A percentile compares a stretch with the other conserved stretches of the same genome.
These are phyloP conservation scores for Pseudeuparius sepicola DNA, from an alignment of 2,888 invertebrate genomes.

Conservation along the genomic window DNA sequence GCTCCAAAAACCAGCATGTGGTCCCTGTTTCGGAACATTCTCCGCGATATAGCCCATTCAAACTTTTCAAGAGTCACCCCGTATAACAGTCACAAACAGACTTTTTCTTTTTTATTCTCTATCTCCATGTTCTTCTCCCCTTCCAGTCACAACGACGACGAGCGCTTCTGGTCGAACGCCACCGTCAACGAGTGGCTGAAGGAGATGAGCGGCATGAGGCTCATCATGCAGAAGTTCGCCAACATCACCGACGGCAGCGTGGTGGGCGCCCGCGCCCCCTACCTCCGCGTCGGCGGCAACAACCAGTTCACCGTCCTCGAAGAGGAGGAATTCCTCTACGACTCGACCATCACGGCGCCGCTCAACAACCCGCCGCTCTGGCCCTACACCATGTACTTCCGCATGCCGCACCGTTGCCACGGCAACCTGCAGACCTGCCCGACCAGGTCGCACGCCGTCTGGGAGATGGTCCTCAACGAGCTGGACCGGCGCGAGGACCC, in stretches of 20 bases:
- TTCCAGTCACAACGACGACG: conserved; percentile 78
- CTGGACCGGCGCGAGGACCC: conserved; percentile 87
- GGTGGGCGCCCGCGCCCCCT: conserved; percentile 84
- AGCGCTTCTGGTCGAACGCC: conserved; percentile 88
- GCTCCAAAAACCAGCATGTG: no score
- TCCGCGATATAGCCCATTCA: no score
- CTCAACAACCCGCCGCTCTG: conserved; percentile 86
- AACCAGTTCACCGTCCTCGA: conserved; percentile 98
- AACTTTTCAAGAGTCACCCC: no score
- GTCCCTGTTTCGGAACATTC: no score
- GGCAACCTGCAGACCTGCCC: conserved; percentile 87
- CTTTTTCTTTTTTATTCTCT: no score
- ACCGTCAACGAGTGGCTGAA: conserved; percentile 89
- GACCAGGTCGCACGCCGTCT: conserved; percentile 84
- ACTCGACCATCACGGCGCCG: conserved; percentile 89
- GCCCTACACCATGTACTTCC: conserved; percentile 98
- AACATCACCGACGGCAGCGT: conserved; percentile 86
- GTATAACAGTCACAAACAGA: no score
- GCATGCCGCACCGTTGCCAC: conserved; percentile 90
- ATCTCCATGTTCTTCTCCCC: no score
- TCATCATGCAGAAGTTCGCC: conserved; percentile 81
- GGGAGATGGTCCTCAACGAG: conserved; percentile 96
- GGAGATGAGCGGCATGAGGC: conserved; percentile 90
- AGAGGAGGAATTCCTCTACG: conserved; percentile 89
- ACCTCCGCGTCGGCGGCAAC: conserved; percentile 85